Percentiles rank a stretch among this genome's conserved stretches.
Conservation (phyloP, 2,888 invertebrate species). For the Empis stercorea region DNA sequence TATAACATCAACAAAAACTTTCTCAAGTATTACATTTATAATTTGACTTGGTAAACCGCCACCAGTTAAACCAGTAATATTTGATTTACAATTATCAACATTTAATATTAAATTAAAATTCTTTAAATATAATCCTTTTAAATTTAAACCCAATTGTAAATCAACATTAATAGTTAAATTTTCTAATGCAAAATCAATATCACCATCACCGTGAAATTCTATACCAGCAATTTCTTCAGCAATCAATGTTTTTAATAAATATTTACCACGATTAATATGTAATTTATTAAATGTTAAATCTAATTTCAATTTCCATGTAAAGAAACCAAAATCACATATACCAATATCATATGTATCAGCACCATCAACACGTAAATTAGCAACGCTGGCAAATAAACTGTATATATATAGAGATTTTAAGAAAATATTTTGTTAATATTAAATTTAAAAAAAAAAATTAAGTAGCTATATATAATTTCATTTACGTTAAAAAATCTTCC, state of each 20-base stretch:
- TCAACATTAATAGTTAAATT: not conserved
- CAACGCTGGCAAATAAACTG: not conserved
- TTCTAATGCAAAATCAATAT: conserved; percentile 2
- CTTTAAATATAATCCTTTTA: not conserved
- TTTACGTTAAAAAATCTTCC: not conserved
- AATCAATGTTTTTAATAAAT: conserved; percentile 7
- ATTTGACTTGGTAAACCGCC: conserved; percentile 21
- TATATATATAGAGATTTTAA: no score
- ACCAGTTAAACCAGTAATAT: conserved; percentile 26
- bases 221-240: conserved; percentile 5
- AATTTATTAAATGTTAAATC: conserved; percentile 9
- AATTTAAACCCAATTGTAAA: not conserved
- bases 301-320: conserved; percentile 7
- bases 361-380: not conserved
- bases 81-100: conserved; percentile 20
- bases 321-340: conserved; percentile 3
- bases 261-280: conserved; percentile 1
- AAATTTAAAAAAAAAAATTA: not conserved
- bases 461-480: not conserved
- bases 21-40: conserved; percentile 23
- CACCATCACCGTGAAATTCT: not conserved
- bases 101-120: not conserved
- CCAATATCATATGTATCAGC: not conserved
- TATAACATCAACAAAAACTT: conserved; percentile 20
- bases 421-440: no score